Percentiles rank a stretch among this genome's conserved stretches.
Evolutionary conservation across 2,888 invertebrate species (phyloP).

Genomic region (Protonemura montana): DNA sequence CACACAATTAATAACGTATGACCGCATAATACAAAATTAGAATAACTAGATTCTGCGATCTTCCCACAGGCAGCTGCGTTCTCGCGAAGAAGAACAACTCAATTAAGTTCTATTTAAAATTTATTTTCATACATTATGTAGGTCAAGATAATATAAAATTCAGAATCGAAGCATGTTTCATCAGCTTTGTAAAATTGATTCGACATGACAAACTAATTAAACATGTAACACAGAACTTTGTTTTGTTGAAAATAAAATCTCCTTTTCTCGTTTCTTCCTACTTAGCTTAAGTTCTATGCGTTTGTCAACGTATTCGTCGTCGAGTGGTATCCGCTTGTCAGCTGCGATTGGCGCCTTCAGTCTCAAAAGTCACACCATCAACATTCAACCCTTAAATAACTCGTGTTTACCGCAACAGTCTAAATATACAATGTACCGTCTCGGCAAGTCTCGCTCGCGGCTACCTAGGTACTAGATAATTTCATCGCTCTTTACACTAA

Average conservation of each 20-base stretch:
- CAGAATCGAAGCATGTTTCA: constrained; percentile 30
- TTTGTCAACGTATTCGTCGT: constrained; percentile 42
- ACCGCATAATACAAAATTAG: background rate
- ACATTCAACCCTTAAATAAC: constrained; percentile 30
- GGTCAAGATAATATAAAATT: constrained; percentile 40
- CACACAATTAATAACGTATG: background rate
- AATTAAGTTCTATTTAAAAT: constrained; percentile 40
- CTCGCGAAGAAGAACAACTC: constrained; percentile 29
- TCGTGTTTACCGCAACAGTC: constrained; percentile 36
- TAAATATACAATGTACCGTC: constrained; percentile 2
- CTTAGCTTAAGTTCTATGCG: constrained; percentile 37
- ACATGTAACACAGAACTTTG: constrained; percentile 44
- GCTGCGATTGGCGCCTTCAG: constrained; percentile 48
- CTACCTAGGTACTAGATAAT: constrained; percentile 12
- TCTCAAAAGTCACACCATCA: constrained; percentile 44
- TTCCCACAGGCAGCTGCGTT: constrained; percentile 52
- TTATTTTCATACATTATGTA: constrained; percentile 36
- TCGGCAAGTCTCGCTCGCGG: background rate
- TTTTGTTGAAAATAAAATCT: constrained; percentile 47
- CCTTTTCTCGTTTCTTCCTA: constrained; percentile 42
- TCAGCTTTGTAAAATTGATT: constrained; percentile 14
- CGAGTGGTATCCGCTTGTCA: constrained; percentile 43
- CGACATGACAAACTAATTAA: constrained; percentile 29
- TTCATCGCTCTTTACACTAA: background rate
- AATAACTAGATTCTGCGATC: background rate